Evolutionary conservation across 1,140 invertebrate genomes (phyloP).

Genomic region (Ceratoteleas bidentatus): DNA sequence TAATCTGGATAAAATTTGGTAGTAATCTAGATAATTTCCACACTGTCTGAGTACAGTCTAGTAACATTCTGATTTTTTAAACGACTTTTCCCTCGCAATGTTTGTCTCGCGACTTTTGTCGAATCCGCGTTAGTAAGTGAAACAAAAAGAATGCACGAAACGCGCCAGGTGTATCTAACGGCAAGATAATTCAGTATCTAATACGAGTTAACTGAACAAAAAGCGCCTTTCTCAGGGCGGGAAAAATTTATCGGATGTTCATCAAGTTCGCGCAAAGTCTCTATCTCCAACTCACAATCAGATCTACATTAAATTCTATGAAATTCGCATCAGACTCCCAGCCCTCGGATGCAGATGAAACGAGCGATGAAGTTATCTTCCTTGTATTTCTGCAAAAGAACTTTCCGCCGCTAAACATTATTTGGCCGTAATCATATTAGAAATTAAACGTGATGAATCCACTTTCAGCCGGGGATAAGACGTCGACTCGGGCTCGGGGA

Average conservation of each 20-base stretch:
- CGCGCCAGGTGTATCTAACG: background rate
- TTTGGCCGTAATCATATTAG: slow-evolving; percentile 41
- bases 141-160: background rate
- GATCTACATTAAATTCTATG: slow-evolving; percentile 48
- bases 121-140: background rate
- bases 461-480: slow-evolving; percentile 13
- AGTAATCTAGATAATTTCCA: too few relatives aligned
- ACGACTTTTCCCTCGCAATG: too few relatives aligned
- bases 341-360: slow-evolving; percentile 34
- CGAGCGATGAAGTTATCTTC: slow-evolving; percentile 36
- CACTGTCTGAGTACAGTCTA: too few relatives aligned
- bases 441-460: slow-evolving; percentile 31
- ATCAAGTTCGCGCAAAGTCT: slow-evolving; percentile 35
- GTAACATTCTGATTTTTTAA: too few relatives aligned
- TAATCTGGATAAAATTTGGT: too few relatives aligned
- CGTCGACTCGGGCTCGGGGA: background rate
- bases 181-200: slow-evolving; percentile 12
- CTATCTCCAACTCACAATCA: slow-evolving; percentile 30
- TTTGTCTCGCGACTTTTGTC: too few relatives aligned
- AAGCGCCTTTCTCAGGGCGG: slow-evolving; percentile 1
- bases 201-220: slow-evolving; percentile 15
- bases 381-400: slow-evolving; percentile 28
- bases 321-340: slow-evolving; percentile 37
- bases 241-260: slow-evolving; percentile 41
- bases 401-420: slow-evolving; percentile 30